These are phyloP conservation scores for Congeria kusceri DNA, from an alignment of 2,888 invertebrate genomes.

Conservation along the genomic window DNA sequence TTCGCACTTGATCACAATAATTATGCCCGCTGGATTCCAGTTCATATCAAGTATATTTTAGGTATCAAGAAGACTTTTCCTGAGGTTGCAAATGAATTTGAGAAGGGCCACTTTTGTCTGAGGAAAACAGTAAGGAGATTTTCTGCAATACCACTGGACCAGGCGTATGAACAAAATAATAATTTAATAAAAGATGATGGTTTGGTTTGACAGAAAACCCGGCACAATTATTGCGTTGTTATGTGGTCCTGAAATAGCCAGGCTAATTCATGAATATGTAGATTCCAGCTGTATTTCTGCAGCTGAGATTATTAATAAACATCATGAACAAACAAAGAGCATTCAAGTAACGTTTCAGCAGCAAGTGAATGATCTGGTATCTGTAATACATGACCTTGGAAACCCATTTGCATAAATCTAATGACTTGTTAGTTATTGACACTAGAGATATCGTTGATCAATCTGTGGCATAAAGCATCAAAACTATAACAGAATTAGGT, in stretches of 20 bases:
- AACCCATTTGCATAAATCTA: not conserved
- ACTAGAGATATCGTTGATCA: slow-evolving; percentile 2
- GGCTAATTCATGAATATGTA: not conserved
- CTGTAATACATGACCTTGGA: not conserved
- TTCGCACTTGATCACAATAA: slow-evolving; percentile 36
- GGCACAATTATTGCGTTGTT: not conserved
- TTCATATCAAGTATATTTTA: slow-evolving; percentile 63
- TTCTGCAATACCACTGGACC: not conserved
- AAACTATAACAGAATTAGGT: not conserved
- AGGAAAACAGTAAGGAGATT: not conserved
- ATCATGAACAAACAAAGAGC: not conserved
- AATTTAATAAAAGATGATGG: slow-evolving; percentile 7
- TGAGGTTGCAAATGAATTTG: not conserved
- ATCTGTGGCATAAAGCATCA: not conserved
- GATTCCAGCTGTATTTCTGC: not conserved
- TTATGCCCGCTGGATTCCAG: slow-evolving; percentile 66
- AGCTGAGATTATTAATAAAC: no score
- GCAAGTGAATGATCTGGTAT: not conserved
- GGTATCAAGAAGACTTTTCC: slow-evolving; percentile 1
- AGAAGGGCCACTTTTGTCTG: not conserved
- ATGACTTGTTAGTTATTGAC: not conserved
- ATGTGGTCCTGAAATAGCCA: slow-evolving; percentile 6
- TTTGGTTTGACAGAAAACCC: slow-evolving; percentile 9
- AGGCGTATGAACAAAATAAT: slow-evolving; percentile 17
- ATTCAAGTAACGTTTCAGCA: not conserved